Evolutionary conservation across 2,888 invertebrate genomes (phyloP).

Genomic region (Meiosimyza platycephala): DNA sequence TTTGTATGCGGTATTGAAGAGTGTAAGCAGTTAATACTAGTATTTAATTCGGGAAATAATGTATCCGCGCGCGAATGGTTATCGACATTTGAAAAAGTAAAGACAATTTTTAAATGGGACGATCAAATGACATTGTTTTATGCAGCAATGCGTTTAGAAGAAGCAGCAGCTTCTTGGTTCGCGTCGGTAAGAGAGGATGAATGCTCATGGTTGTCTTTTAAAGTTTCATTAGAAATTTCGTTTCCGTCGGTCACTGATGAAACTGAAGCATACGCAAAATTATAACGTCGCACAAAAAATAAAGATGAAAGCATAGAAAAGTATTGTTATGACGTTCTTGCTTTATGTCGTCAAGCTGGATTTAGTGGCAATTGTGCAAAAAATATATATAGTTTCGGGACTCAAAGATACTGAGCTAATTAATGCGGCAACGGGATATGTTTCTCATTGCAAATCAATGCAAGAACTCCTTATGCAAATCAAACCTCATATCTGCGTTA

Average conservation of each 20-base stretch:
- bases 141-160: neutral
- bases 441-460: conserved; percentile 1
- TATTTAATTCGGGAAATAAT: neutral
- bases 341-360: neutral
- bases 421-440: neutral
- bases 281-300: neutral
- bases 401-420: neutral
- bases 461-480: conserved; percentile 20
- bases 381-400: neutral
- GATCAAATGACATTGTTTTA: neutral
- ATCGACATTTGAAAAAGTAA: neutral
- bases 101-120: conserved; percentile 3
- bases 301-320: neutral
- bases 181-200: neutral
- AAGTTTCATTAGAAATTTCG: neutral
- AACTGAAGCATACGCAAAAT: neutral
- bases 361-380: neutral
- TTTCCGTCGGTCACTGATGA: conserved; percentile 4
- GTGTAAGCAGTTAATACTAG: neutral
- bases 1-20: neutral
- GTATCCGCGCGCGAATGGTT: neutral
- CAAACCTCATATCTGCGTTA: conserved; percentile 17
- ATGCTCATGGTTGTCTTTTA: neutral
- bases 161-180: conserved; percentile 1
- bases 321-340: neutral